phyloP scores from a whole-genome alignment of 2,113 vertebrate species.

The Megaceryle torquata region DNA sequence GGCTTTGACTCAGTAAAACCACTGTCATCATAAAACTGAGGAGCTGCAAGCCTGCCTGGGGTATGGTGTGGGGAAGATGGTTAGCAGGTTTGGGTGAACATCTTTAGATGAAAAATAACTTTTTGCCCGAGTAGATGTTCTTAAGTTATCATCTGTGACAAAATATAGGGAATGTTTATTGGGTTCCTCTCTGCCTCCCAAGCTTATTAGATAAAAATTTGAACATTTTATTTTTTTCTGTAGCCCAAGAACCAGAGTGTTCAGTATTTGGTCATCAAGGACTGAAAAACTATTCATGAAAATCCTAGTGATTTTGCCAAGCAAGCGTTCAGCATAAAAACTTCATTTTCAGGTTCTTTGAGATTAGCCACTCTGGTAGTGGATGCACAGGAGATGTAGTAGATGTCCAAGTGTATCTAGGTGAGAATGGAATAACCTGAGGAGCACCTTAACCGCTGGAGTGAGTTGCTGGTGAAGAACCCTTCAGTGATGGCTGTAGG shows the following conservation, averaged over 20 bases:
- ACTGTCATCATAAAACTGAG: not conserved
- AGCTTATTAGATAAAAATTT: not conserved
- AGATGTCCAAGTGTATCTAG: not conserved
- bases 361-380: accelerated
- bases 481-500: not conserved
- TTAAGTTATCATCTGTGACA: not conserved
- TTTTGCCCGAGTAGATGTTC: not conserved
- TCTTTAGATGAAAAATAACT: not conserved
- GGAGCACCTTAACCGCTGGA: not conserved
- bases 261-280: not conserved
- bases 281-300: not conserved
- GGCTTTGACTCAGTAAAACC: not conserved
- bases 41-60: not conserved
- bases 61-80: not conserved
- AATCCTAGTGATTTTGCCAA: not conserved
- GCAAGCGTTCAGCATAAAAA: not conserved
- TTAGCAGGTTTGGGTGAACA: not conserved
- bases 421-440: not conserved
- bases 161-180: not conserved
- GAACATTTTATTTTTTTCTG: not conserved
- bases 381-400: not conserved
- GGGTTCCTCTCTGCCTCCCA: too few species aligned
- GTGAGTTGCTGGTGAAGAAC: not conserved
- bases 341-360: not conserved
- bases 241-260: not conserved